Evolutionary conservation across 2,797 vertebrate species (phyloP).

Genomic region (Buphagus erythrorhynchus): DNA sequence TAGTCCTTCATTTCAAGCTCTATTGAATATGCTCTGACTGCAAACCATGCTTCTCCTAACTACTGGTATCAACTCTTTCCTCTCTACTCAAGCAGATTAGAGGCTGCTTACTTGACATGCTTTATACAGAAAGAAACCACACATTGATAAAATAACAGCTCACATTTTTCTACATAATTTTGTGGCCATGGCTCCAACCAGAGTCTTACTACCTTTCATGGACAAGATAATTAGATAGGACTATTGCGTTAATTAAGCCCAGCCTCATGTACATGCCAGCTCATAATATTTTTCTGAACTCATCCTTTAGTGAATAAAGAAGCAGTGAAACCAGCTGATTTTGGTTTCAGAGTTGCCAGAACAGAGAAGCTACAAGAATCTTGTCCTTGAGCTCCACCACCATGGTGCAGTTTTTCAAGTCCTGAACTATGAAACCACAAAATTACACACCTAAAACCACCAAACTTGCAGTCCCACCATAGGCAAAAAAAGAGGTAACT

Average conservation of each 20-base stretch:
- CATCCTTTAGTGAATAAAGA: neutral
- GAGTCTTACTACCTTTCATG: neutral
- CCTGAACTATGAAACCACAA: neutral
- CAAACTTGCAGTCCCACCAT: neutral
- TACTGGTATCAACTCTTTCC: neutral
- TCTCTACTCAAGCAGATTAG: neutral
- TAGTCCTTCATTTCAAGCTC: neutral
- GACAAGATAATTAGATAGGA: neutral
- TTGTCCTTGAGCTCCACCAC: neutral
- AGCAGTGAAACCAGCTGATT: neutral
- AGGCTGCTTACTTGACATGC: neutral
- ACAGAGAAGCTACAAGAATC: neutral
- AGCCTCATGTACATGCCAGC: neutral
- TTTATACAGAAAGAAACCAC: neutral
- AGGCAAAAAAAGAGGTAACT: neutral
- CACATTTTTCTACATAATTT: neutral
- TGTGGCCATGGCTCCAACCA: neutral
- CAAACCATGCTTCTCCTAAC: neutral
- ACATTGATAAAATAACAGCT: neutral
- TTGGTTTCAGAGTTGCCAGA: neutral
- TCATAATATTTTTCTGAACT: neutral
- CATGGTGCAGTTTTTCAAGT: neutral
- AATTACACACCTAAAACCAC: neutral
- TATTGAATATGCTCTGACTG: neutral
- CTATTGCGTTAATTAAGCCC: neutral